These are phyloP conservation scores for Drosophila teissieri DNA, from an alignment of 1,140 invertebrate genomes.

Conservation along the genomic window DNA sequence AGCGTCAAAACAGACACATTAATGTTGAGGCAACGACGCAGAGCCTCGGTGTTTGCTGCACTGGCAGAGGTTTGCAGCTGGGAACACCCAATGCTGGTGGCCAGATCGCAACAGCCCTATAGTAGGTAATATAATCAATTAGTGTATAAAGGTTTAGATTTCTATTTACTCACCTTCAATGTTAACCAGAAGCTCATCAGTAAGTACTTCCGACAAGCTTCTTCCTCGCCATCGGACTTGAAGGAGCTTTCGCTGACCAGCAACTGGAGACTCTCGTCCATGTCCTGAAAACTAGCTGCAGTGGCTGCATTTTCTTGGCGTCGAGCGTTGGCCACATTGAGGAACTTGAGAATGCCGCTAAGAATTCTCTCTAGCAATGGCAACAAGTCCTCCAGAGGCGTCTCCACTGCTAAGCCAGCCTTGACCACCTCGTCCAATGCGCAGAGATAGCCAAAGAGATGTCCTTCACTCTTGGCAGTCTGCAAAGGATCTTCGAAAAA, in stretches of 20 bases:
- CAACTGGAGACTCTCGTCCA: constrained; percentile 86
- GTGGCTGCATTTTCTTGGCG: constrained; percentile 7
- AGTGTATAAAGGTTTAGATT: no score
- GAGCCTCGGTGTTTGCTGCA: constrained; percentile 9
- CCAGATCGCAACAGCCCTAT: constrained; percentile 70
- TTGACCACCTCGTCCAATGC: constrained; percentile 55
- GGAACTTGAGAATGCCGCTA: constrained; percentile 52
- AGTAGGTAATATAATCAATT: neutral
- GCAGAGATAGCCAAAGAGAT: constrained; percentile 70
- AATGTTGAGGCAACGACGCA: constrained; percentile 86
- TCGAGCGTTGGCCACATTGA: constrained; percentile 60
- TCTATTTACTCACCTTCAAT: constrained; percentile 87
- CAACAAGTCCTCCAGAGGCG: constrained; percentile 29
- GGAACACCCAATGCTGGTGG: constrained; percentile 68
- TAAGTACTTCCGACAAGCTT: constrained; percentile 87
- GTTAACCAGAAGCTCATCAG: constrained; percentile 92
- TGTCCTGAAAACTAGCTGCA: constrained; percentile 86
- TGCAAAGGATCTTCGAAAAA: constrained; percentile 54
- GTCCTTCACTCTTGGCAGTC: constrained; percentile 41
- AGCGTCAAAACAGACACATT: constrained; percentile 88
- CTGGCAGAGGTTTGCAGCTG: constrained; percentile 14
- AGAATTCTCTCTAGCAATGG: constrained; percentile 52
- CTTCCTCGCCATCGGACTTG: constrained; percentile 58
- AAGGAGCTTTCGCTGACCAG: constrained; percentile 84
- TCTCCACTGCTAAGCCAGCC: neutral